Base-by-base conservation (phyloP, 2,113 vertebrate genomes). In the Sitta europaea region DNA sequence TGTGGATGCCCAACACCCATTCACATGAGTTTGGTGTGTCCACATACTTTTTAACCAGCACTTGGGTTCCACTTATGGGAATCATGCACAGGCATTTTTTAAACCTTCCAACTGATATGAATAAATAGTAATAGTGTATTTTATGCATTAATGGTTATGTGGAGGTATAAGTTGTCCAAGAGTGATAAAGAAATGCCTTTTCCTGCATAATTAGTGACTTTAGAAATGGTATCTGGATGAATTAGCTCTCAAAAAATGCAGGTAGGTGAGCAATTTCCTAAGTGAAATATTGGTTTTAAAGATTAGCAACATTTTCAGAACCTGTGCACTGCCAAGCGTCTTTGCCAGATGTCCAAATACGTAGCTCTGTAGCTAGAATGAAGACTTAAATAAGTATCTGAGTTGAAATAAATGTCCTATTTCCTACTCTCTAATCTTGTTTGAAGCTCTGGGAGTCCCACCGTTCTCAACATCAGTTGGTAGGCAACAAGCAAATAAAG, bases 281-380 rank as follows among this genome's bases (percentile, higher is more conserved):
- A 86, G 94, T 90, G 81, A 81, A 84, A 71, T 95, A 96, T 84
- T 96, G 94, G 96, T 97, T 96, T 86, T 95, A 95, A 95, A 96
- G 96, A 97, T 96, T 95, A 97, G 94, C 92, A 94, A 79, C 89
- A 93, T 73, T 96, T 97, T 92, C 85, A 88, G 59, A 92, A 75
- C 87, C 66, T 72, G 59, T 50, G 66, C 45, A 48, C 1, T 9
- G 86, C 85, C 86, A 85, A 75, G 83, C 33, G 9, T 70, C 94
- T 82, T 71, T 18, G 9, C 93, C 92, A 90, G 93, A 72, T 92
- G 90, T 66, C 94, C 89, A 95, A 92, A 93, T 62, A 89, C 10
- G 23, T 94, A 57, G 48, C 81, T 79, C 36, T 75, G 88, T 61
- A 91, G 88, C 81, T 48, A 62, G 83, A 94, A 94, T 66, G 92